phyloP scores from a whole-genome alignment of 2,888 invertebrate genomes.

The Argyresthia goedartella region DNA sequence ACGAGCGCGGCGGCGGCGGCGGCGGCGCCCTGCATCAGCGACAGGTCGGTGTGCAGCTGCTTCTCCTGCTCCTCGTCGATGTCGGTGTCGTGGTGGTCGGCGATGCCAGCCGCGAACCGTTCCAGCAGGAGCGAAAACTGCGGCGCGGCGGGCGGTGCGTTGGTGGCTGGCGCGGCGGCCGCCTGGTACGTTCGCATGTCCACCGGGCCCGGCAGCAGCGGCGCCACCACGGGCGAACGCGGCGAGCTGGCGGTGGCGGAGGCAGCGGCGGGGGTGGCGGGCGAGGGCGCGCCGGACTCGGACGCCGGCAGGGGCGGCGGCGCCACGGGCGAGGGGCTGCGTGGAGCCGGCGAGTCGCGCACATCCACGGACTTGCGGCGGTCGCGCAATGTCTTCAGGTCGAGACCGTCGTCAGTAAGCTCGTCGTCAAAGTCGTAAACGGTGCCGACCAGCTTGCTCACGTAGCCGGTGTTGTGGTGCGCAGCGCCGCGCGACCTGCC shows the following conservation, averaged over 20 bases:
- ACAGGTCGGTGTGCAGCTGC: slow-evolving; percentile 78
- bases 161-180: too few relatives aligned
- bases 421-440: slow-evolving; percentile 92
- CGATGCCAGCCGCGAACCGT: too few relatives aligned
- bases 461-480: slow-evolving; percentile 74
- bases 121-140: slow-evolving; percentile 78
- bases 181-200: background rate
- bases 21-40: slow-evolving; percentile 58
- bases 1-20: background rate
- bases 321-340: slow-evolving; percentile 70
- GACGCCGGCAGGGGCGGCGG: slow-evolving; percentile 86
- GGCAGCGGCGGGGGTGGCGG: too few relatives aligned
- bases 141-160: slow-evolving; percentile 4
- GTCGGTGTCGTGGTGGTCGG: slow-evolving; percentile 78
- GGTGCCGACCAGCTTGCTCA: slow-evolving; percentile 85
- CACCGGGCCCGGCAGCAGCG: slow-evolving; percentile 84
- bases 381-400: slow-evolving; percentile 84
- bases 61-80: slow-evolving; percentile 86
- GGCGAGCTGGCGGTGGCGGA: too few relatives aligned
- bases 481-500: slow-evolving; percentile 35
- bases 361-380: slow-evolving; percentile 77
- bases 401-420: slow-evolving; percentile 80
- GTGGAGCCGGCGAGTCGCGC: too few relatives aligned
- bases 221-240: slow-evolving; percentile 72
- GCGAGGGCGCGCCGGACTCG: too few relatives aligned